Evolutionary conservation across 2,113 vertebrate genomes (phyloP).

Genomic region (Melanerpes aurifrons): DNA sequence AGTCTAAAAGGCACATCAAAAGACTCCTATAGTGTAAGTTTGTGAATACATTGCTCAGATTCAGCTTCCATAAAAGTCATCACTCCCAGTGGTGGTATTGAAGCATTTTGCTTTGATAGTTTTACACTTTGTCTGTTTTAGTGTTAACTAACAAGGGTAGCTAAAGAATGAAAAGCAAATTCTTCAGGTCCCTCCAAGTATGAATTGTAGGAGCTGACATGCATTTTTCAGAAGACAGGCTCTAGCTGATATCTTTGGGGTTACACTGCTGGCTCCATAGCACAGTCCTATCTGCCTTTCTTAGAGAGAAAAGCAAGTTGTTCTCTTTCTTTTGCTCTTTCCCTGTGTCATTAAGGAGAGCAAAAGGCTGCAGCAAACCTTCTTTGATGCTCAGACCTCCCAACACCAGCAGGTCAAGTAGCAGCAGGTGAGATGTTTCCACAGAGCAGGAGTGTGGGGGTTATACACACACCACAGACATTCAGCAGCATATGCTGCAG

Average conservation of each 20-base stretch:
- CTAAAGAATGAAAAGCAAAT: not conserved
- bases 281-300: not conserved
- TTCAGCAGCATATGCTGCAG: not conserved
- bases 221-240: not conserved
- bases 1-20: not conserved
- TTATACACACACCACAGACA: fast-evolving
- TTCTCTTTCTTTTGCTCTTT: not conserved
- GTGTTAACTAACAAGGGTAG: not conserved
- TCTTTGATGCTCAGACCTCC: not conserved
- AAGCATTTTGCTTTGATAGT: not conserved
- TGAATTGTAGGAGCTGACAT: not conserved
- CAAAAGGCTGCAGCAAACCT: fast-evolving
- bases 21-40: not conserved
- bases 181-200: not conserved
- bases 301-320: not conserved
- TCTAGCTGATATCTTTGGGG: not conserved
- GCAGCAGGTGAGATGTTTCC: fast-evolving
- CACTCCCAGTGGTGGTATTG: not conserved
- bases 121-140: not conserved
- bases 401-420: not conserved
- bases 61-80: not conserved
- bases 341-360: not conserved
- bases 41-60: not conserved
- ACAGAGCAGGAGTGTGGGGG: fast-evolving
- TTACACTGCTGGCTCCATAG: not conserved